Evolutionary conservation across 1,140 invertebrate genomes (phyloP).

Genomic region (Rhopalosiphum padi): DNA sequence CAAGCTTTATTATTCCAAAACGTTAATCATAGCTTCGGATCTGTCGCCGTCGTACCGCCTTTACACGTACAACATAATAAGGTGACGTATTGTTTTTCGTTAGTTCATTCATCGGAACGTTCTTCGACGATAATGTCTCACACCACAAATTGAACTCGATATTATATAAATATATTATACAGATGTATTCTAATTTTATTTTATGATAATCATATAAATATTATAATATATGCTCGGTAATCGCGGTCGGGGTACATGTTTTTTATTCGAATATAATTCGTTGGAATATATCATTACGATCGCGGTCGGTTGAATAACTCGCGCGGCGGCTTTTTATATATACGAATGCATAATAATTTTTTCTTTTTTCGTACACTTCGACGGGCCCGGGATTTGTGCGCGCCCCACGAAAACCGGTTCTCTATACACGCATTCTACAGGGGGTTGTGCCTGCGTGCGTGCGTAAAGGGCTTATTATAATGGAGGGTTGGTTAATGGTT

Average conservation of each 20-base stretch:
- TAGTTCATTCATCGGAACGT: conserved; percentile 7
- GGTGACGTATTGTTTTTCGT: conserved; percentile 6
- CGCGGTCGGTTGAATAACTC: background rate
- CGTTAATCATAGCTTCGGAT: background rate
- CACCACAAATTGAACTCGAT: background rate
- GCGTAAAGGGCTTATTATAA: conserved; percentile 56
- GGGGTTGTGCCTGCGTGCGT: conserved; percentile 40
- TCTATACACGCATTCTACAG: conserved; percentile 22
- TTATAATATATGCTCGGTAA: background rate
- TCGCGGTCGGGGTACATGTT: background rate
- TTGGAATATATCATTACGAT: conserved; percentile 3
- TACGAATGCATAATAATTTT: conserved; percentile 44
- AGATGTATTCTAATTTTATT: background rate
- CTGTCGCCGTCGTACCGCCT: background rate
- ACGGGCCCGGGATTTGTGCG: conserved; percentile 11
- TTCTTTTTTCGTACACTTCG: conserved; percentile 45
- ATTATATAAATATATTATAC: background rate
- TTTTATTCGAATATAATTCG: conserved; percentile 5
- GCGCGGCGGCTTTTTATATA: background rate
- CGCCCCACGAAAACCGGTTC: conserved; percentile 50
- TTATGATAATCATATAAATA: background rate
- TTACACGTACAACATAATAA: background rate
- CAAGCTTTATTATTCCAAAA: background rate
- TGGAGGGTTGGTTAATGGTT: conserved; percentile 37
- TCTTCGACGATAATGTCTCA: background rate